Conservation (phyloP, 2,113 vertebrate genomes). For the Ahaetulla prasina region DNA sequence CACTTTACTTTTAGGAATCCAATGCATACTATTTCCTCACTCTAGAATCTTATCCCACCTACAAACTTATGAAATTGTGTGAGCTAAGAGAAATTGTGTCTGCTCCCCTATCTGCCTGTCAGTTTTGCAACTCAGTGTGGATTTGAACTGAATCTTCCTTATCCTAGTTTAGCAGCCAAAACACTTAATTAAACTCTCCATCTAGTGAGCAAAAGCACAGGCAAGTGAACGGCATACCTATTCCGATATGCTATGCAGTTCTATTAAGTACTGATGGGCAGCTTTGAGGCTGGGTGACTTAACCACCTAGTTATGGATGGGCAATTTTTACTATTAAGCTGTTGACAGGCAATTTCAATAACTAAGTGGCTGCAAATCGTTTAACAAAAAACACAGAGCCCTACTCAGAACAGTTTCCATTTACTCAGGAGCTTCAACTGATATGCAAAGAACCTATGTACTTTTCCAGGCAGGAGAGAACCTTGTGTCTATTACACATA, state of each 20-base stretch:
- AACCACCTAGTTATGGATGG: background rate
- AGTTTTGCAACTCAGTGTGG: background rate
- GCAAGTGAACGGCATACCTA: background rate
- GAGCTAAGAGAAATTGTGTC: background rate
- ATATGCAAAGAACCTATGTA: background rate
- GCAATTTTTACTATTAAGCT: background rate
- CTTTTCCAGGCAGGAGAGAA: background rate
- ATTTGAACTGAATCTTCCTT: background rate
- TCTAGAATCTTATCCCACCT: background rate
- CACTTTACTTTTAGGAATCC: background rate
- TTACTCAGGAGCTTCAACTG: background rate
- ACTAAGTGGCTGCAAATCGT: background rate
- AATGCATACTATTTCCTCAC: background rate
- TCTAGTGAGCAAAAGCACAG: background rate
- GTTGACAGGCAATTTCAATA: background rate
- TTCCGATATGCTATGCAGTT: background rate
- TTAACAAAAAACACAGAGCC: background rate
- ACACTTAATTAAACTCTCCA: background rate
- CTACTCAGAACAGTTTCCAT: background rate
- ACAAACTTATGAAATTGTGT: background rate
- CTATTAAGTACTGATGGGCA: background rate
- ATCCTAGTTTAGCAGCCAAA: background rate
- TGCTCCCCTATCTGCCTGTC: background rate
- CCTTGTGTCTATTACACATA: background rate
- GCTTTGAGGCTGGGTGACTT: background rate